Base-by-base conservation (phyloP, 1,140 invertebrate genomes). In the Eupeodes corollae region DNA sequence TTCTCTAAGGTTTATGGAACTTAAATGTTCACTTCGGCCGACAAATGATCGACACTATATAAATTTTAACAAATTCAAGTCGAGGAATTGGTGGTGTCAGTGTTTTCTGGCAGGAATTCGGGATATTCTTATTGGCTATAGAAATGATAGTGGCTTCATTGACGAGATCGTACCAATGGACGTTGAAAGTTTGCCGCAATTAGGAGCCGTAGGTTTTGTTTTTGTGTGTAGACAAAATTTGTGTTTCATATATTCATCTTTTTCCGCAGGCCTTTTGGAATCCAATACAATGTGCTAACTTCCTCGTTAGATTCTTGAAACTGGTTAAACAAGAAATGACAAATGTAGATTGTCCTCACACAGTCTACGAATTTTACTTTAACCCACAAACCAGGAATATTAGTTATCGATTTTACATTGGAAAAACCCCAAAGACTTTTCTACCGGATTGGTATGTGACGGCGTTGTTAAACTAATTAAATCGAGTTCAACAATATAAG, bases 361-460 rank as follows among this genome's bases (percentile, higher is more conserved):
- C 49, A 2, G 50, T 53, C 5, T 53, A 38, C 32, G 48, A 53
- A 26, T 57, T 55, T 47, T 39, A 55, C 34, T 55, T 40, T 37
- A 49, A 53, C 46, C 46, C 53, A 6, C 11, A 14, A 13, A 31
- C 21, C 6, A 32, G 49, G 32, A 19, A 16, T 10, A 47, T 56
- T 14, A 45, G 21, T 15, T 48, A 43, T 40, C 26, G 41, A 16
- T 34, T 16, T 18, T 33, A 42, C 3, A 37, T 35, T 21, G 52
- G 48, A 9, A 48, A 47, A 38, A 51, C 35, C 34, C 13, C 18
- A 1, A 41, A 43, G 30, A 50, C 47, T 3, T 56, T 53, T 44
- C 11, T 56, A 32, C 49, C 54, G 1, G 52, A 56, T 38, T 56
- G 50, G 49, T 56, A 50, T 41, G 41, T 54, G n/a, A 39, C 38